These are phyloP conservation scores for Anas georgica DNA, from an alignment of 2,797 vertebrate species.

Conservation along the genomic window DNA sequence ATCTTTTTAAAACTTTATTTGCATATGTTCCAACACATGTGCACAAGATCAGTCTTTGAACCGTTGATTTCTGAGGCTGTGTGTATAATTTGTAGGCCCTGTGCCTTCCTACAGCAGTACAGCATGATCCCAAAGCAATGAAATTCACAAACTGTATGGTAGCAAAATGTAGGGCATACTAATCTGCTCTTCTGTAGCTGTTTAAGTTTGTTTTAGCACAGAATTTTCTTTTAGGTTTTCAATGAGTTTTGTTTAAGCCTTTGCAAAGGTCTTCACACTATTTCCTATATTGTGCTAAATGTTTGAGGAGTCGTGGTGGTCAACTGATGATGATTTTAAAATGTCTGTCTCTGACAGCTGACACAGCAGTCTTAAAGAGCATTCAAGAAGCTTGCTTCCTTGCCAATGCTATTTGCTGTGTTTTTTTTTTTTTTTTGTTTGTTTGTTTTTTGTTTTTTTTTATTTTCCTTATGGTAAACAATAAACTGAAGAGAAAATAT, in stretches of 20 bases:
- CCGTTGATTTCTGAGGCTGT: neutral
- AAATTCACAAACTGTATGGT: neutral
- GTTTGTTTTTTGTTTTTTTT: neutral
- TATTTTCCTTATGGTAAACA: neutral
- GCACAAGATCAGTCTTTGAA: neutral
- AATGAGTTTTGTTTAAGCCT: neutral
- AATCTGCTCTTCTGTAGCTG: neutral
- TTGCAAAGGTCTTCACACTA: neutral
- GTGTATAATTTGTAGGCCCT: neutral
- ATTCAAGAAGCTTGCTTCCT: neutral
- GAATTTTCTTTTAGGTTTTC: neutral
- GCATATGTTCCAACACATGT: fast-evolving
- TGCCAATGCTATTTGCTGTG: neutral
- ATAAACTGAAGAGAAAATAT: neutral
- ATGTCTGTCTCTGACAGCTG: neutral
- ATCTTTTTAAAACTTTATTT: neutral
- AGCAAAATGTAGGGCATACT: neutral
- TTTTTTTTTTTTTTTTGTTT: neutral
- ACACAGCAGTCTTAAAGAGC: neutral
- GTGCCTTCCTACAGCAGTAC: neutral
- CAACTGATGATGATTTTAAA: neutral
- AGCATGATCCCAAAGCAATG: neutral
- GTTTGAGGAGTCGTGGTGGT: neutral
- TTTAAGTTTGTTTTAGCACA: neutral
- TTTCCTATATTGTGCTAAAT: neutral